Conservation (phyloP, 2,797 vertebrate genomes). For the Darevskia nairensis region DNA sequence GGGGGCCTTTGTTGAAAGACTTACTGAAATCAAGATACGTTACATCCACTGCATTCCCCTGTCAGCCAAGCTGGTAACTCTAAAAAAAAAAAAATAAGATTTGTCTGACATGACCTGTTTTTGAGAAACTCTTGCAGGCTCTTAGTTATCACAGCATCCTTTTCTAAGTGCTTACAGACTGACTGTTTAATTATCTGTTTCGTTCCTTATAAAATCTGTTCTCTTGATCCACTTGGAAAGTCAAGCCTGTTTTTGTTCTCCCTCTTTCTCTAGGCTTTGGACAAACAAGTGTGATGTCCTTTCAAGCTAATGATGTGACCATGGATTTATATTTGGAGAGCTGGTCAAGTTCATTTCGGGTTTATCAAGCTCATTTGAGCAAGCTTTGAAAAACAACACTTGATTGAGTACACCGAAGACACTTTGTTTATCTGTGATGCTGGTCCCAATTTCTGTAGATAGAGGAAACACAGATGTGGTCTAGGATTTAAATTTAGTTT, state of each 20-base stretch:
- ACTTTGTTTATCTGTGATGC: slow-evolving; percentile 7
- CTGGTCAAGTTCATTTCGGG: not conserved
- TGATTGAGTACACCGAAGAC: not conserved
- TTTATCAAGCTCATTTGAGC: not conserved
- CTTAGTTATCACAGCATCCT: no score
- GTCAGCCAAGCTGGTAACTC: no score
- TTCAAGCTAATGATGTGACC: not conserved
- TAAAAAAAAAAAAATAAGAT: no score
- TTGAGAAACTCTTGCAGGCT: no score
- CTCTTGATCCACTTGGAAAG: not conserved
- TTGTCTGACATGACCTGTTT: no score
- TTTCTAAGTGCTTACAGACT: no score
- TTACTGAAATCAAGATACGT: no score
- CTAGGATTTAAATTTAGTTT: not conserved
- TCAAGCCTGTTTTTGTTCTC: not conserved
- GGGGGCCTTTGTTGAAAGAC: no score
- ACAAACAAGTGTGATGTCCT: not conserved
- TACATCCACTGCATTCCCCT: no score
- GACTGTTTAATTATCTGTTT: not conserved
- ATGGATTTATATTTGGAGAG: slow-evolving; percentile 5
- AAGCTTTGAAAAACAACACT: not conserved
- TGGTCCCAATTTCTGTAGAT: not conserved
- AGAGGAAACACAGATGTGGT: not conserved
- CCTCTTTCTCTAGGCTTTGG: not conserved
- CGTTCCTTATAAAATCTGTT: no score